phyloP scores from a whole-genome alignment of 1,140 invertebrate genomes.

The Anoplophora glabripennis region DNA sequence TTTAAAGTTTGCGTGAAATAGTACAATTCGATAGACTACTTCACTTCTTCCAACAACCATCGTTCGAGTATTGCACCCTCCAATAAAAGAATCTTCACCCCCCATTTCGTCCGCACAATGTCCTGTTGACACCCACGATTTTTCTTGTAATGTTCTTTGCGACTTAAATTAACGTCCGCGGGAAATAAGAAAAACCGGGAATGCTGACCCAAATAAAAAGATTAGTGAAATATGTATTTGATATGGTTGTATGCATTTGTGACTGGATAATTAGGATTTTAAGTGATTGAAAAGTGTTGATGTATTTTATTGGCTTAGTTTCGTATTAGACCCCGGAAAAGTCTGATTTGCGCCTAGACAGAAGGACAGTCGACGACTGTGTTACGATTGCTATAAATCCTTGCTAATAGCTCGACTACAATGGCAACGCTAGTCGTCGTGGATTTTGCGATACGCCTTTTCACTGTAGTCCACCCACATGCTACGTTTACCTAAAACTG shows the following conservation, averaged over 20 bases:
- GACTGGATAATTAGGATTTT: no score
- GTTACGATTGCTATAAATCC: conserved; percentile 45
- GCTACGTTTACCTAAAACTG: conserved; percentile 38
- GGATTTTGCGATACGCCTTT: conserved; percentile 44
- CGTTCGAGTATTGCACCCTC: conserved; percentile 9
- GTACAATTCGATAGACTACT: conserved; percentile 6
- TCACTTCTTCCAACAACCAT: background rate
- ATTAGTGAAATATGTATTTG: background rate
- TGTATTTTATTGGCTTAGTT: no score
- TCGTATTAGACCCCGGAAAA: conserved; percentile 13
- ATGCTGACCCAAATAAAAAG: background rate
- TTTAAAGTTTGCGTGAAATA: conserved; percentile 12
- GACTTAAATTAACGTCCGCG: background rate
- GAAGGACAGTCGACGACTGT: conserved; percentile 25
- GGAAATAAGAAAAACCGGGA: background rate
- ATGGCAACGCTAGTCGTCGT: conserved; percentile 41
- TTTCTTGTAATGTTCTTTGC: background rate
- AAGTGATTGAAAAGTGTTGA: no score
- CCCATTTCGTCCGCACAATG: no score
- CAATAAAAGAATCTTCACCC: conserved; percentile 7
- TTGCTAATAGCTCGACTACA: conserved; percentile 45
- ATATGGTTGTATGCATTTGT: conserved; percentile 10
- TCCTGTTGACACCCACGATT: background rate
- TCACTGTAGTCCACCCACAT: conserved; percentile 39
- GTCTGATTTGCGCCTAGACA: conserved; percentile 23